These are phyloP conservation scores for Origma solitaria DNA, from an alignment of 2,113 vertebrate species.

Conservation along the genomic window DNA sequence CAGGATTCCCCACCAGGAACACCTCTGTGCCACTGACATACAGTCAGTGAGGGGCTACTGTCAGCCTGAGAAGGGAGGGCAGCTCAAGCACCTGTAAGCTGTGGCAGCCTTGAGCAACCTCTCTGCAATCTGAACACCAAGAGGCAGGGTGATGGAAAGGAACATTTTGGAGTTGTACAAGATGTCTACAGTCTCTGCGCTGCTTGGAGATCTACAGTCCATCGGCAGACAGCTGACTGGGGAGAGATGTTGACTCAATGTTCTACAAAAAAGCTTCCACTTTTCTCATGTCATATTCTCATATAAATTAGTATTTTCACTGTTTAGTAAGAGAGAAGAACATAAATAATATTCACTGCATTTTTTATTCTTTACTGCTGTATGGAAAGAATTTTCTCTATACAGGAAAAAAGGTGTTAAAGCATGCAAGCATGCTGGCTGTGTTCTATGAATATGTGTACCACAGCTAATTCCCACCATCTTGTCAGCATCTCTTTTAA, in stretches of 20 bases:
- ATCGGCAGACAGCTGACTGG: neutral
- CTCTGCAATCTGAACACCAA: neutral
- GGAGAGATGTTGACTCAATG: neutral
- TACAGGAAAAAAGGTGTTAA: neutral
- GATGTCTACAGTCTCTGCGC: neutral
- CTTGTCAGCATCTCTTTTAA: neutral
- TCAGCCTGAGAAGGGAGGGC: neutral
- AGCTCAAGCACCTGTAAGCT: neutral
- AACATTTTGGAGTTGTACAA: neutral
- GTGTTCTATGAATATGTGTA: neutral
- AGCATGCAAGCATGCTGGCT: neutral
- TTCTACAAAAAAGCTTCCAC: neutral
- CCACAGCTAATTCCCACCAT: neutral
- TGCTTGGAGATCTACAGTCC: neutral
- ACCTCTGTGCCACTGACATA: neutral
- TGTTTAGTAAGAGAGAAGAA: neutral
- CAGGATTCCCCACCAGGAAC: neutral
- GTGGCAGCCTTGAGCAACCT: neutral
- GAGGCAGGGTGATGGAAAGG: neutral
- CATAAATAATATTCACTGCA: neutral
- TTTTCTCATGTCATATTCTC: neutral
- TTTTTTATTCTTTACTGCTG: neutral
- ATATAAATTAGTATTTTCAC: neutral
- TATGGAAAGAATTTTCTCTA: neutral
- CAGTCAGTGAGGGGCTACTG: fast-evolving